Percentiles rank a stretch among this genome's conserved stretches.
Evolutionary conservation across 1,140 invertebrate species (phyloP).

Genomic region (Drosophila setifemur): DNA sequence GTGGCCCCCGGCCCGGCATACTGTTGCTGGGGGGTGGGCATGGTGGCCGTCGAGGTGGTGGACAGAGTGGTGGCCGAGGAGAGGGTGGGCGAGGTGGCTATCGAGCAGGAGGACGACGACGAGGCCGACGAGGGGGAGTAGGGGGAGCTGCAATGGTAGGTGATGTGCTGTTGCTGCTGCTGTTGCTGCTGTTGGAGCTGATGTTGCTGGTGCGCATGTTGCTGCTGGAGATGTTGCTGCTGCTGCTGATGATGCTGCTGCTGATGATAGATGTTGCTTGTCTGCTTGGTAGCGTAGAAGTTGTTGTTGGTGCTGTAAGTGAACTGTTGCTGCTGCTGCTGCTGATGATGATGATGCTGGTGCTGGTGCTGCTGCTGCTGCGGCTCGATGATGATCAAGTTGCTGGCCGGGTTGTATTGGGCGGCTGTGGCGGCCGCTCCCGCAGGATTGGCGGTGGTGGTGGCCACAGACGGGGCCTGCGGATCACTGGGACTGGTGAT

Average conservation of each 20-base stretch:
- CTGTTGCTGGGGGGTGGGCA: constrained; percentile 73
- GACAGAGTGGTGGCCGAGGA: constrained; percentile 74
- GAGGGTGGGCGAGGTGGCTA: constrained; percentile 75
- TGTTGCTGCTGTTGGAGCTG: constrained; percentile 46
- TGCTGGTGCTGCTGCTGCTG: constrained; percentile 57
- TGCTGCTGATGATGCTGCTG: constrained; percentile 56
- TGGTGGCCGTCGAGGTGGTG: constrained; percentile 75
- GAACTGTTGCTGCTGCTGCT: constrained; percentile 45
- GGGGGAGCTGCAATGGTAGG: constrained; percentile 74
- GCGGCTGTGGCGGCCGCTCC: constrained; percentile 34
- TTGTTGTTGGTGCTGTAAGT: constrained; percentile 49
- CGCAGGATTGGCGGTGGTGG: constrained; percentile 46
- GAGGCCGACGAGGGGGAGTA: constrained; percentile 78
- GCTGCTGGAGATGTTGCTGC: constrained; percentile 52
- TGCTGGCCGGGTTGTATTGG: constrained; percentile 67
- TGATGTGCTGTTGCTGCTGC: constrained; percentile 56
- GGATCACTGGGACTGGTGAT: constrained; percentile 71
- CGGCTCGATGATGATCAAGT: constrained; percentile 80
- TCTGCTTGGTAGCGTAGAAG: constrained; percentile 44
- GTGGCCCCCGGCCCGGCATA: constrained; percentile 43
- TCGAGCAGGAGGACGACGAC: constrained; percentile 80
- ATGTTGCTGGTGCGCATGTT: constrained; percentile 45
- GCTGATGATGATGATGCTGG: constrained; percentile 33
- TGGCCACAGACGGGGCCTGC: constrained; percentile 44
- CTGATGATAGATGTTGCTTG: constrained; percentile 69